Evolutionary conservation across 2,888 invertebrate species (phyloP).

Genomic region (Melinaea marsaeus): DNA sequence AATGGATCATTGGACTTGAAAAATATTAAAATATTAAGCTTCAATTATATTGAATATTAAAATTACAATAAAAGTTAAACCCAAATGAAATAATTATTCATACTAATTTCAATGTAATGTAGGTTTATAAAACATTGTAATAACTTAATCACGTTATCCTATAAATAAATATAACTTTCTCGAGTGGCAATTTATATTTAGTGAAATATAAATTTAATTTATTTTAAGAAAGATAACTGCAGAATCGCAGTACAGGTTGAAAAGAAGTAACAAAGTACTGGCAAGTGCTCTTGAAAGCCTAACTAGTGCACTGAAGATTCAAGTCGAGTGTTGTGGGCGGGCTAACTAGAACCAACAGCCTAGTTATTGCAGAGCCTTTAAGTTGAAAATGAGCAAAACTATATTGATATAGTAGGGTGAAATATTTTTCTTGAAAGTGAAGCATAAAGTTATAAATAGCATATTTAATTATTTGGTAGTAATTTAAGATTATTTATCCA

Average conservation of each 20-base stretch:
- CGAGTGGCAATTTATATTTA: background rate
- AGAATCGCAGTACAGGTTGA: conserved; percentile 22
- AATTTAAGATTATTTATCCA: background rate
- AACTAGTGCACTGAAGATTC: conserved; percentile 57
- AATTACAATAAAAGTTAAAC: too few species aligned
- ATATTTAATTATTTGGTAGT: background rate
- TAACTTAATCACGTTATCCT: too few species aligned
- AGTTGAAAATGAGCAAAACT: conserved; percentile 11
- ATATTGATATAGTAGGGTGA: background rate
- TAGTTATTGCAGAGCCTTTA: conserved; percentile 20
- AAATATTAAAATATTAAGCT: too few species aligned
- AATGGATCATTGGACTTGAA: too few species aligned
- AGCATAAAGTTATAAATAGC: background rate
- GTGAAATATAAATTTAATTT: background rate
- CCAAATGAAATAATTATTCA: too few species aligned
- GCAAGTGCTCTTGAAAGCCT: conserved; percentile 54
- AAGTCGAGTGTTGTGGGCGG: conserved; percentile 47
- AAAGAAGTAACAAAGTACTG: conserved; percentile 53
- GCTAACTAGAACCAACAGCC: conserved; percentile 50
- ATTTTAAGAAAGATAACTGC: conserved; percentile 16
- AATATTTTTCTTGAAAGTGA: background rate
- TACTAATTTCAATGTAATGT: too few species aligned
- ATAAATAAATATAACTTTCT: background rate
- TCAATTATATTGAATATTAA: too few species aligned
- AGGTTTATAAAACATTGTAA: too few species aligned